Conservation (phyloP, 2,888 invertebrate genomes). For the Lepidonotus clava region DNA sequence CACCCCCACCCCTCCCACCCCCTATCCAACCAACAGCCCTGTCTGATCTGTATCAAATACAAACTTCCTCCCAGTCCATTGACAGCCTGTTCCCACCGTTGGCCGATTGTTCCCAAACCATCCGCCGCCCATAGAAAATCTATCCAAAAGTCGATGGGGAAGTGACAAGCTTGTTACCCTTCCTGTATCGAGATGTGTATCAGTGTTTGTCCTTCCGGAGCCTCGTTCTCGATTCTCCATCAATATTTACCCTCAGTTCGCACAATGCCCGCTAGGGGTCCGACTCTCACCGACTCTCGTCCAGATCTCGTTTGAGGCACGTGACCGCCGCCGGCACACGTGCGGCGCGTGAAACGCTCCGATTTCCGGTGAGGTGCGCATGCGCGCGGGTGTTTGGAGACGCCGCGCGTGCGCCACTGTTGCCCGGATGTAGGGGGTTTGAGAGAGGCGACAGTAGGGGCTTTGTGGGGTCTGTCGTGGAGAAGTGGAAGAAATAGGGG, state of each 20-base stretch:
- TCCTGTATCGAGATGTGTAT: constrained; percentile 29
- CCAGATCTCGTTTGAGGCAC: neutral
- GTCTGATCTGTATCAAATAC: too few species aligned
- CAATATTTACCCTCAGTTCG: neutral
- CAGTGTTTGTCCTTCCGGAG: neutral
- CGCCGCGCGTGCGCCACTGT: neutral
- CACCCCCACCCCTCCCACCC: too few species aligned
- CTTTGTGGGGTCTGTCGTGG: neutral
- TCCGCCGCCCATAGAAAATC: constrained; percentile 17
- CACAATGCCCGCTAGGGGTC: neutral
- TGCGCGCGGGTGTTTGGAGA: constrained; percentile 9
- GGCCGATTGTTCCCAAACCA: neutral
- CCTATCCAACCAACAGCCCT: too few species aligned
- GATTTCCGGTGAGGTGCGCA: constrained; percentile 17
- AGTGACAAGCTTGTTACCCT: neutral
- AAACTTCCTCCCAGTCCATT: too few species aligned
- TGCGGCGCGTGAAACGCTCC: neutral
- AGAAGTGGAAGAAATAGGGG: neutral
- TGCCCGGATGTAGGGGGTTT: neutral
- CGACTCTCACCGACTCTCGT: too few species aligned
- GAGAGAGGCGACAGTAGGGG: neutral
- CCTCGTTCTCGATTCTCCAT: neutral
- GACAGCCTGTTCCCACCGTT: too few species aligned
- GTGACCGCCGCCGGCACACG: neutral
- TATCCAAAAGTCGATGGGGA: constrained; percentile 16